Conservation (phyloP, 2,113 vertebrate genomes). For the Cricetomys ansorgei region DNA sequence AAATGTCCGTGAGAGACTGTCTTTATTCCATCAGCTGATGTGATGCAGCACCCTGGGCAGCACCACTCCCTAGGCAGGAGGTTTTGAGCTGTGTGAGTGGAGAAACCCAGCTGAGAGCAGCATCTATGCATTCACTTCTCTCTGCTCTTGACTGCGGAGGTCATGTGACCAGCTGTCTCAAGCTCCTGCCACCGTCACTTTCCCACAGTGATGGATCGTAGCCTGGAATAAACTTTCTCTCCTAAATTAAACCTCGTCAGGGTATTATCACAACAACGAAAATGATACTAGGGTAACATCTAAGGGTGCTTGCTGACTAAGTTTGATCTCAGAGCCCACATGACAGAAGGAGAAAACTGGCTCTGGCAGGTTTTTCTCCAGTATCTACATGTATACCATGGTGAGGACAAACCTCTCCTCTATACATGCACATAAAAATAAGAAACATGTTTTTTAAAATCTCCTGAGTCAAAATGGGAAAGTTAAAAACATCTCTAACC, state of each 20-base stretch:
- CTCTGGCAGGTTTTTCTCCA: neutral
- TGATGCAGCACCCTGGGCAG: neutral
- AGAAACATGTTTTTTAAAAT: neutral
- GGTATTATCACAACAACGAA: neutral
- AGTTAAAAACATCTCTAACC: conserved; percentile 10
- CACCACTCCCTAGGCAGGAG: neutral
- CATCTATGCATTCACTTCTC: neutral
- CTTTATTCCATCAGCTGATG: neutral
- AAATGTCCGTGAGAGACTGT: neutral
- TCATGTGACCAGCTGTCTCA: neutral
- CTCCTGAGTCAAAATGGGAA: conserved; percentile 12
- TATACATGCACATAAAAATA: neutral
- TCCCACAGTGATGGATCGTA: neutral
- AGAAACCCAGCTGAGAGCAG: neutral
- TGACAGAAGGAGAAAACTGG: neutral
- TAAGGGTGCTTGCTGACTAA: neutral
- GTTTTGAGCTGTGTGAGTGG: neutral
- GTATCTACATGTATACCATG: neutral
- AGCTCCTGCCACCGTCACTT: neutral
- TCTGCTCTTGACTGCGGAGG: neutral
- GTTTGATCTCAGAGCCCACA: neutral
- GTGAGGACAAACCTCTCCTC: neutral
- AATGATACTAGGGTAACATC: neutral
- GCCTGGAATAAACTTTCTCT: neutral
- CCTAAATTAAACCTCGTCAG: neutral